phyloP scores from a whole-genome alignment of 2,113 vertebrate genomes.

The Leucopsar rothschildi region DNA sequence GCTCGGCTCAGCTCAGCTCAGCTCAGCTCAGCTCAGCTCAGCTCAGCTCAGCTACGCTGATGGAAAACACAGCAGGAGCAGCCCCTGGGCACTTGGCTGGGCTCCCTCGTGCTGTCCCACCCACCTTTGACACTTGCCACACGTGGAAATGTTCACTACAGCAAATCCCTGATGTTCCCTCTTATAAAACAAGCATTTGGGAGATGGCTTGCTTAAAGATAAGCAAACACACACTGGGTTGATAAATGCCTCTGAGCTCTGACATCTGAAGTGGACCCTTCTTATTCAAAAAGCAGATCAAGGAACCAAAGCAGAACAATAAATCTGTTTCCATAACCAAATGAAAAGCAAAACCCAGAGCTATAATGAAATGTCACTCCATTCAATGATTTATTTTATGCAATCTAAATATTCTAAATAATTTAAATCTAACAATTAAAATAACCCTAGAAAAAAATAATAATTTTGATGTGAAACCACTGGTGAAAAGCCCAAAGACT shows the following conservation, averaged over 20 bases:
- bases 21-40: background rate
- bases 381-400: background rate
- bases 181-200: background rate
- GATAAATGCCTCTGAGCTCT: background rate
- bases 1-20: background rate
- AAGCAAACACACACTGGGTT: background rate
- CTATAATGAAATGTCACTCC: background rate
- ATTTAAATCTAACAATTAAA: background rate
- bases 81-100: background rate
- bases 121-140: background rate
- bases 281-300: background rate
- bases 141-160: background rate
- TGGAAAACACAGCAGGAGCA: background rate
- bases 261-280: background rate
- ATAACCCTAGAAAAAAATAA: background rate
- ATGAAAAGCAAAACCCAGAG: background rate
- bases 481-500: background rate
- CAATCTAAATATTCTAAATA: background rate
- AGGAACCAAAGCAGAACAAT: background rate
- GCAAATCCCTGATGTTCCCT: background rate
- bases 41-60: background rate
- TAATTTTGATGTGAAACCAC: background rate
- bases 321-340: background rate
- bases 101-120: background rate
- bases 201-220: background rate